Evolutionary conservation across 2,113 vertebrate genomes (phyloP).

Genomic region (Burhinus bistriatus): DNA sequence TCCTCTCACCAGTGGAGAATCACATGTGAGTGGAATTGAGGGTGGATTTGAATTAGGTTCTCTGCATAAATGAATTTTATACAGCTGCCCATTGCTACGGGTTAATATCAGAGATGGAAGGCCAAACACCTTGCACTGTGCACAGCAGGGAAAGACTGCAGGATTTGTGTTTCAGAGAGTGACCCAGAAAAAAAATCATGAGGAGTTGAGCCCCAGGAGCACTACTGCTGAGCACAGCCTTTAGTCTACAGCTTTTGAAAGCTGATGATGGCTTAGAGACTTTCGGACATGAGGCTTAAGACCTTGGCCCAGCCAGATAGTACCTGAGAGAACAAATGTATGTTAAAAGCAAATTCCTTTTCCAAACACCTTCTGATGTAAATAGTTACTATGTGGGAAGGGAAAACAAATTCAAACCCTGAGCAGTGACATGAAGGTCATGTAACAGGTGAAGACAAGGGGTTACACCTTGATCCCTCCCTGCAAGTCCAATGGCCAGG

Average conservation of each 20-base stretch:
- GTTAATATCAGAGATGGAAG: neutral
- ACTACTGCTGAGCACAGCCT: neutral
- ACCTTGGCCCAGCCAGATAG: neutral
- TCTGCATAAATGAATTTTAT: neutral
- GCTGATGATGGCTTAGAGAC: neutral
- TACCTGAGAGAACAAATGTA: neutral
- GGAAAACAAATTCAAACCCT: neutral
- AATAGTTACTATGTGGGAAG: neutral
- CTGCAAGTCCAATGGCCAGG: neutral
- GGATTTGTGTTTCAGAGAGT: neutral
- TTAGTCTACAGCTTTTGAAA: neutral
- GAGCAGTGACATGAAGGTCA: neutral
- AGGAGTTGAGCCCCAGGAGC: neutral
- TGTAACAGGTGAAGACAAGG: neutral
- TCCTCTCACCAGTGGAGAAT: neutral
- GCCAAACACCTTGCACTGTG: neutral
- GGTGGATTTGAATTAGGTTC: neutral
- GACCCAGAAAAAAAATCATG: neutral
- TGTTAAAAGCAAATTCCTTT: neutral
- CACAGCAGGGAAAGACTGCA: neutral
- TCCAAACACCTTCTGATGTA: neutral
- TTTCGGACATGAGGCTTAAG: neutral
- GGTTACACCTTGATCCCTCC: neutral
- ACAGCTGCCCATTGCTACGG: neutral
- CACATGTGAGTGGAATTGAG: rapidly evolving